phyloP scores from a whole-genome alignment of 2,888 invertebrate genomes.

The Drosophila affinis region DNA sequence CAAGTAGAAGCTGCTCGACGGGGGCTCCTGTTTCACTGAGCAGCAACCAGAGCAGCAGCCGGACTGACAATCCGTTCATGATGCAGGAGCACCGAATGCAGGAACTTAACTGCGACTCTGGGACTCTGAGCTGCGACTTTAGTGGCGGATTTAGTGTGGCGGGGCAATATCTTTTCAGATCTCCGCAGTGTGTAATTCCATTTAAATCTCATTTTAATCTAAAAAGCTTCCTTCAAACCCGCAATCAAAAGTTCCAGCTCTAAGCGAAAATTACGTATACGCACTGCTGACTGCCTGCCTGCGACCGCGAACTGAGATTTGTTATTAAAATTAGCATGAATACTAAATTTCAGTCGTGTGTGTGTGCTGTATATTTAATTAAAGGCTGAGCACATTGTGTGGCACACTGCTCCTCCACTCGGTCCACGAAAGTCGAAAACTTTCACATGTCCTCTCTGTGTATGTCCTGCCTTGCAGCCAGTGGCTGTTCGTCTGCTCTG shows the following conservation, averaged over 20 bases:
- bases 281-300: conserved; percentile 25
- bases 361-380: conserved; percentile 60
- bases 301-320: conserved; percentile 25
- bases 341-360: conserved; percentile 56
- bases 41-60: background rate
- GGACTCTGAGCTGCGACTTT: too few relatives aligned
- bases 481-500: conserved; percentile 27
- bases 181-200: background rate
- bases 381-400: conserved; percentile 32
- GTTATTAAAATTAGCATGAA: conserved; percentile 64
- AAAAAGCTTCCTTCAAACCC: conserved; percentile 26
- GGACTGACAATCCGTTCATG: conserved; percentile 6
- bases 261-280: conserved; percentile 54
- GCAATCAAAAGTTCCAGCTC: conserved; percentile 7
- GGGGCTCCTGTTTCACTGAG: background rate
- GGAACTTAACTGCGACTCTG: conserved; percentile 13
- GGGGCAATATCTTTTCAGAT: conserved; percentile 19
- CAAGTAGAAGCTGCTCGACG: conserved; percentile 17
- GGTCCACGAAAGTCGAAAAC: background rate
- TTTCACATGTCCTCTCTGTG: conserved; percentile 27
- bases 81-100: background rate
- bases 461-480: conserved; percentile 40
- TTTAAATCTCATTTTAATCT: conserved; percentile 32
- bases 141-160: background rate
- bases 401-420: background rate